Percentiles rank a stretch among this genome's conserved stretches.
Evolutionary conservation across 2,888 invertebrate species (phyloP).

Genomic region (Synergus gifuensis): DNA sequence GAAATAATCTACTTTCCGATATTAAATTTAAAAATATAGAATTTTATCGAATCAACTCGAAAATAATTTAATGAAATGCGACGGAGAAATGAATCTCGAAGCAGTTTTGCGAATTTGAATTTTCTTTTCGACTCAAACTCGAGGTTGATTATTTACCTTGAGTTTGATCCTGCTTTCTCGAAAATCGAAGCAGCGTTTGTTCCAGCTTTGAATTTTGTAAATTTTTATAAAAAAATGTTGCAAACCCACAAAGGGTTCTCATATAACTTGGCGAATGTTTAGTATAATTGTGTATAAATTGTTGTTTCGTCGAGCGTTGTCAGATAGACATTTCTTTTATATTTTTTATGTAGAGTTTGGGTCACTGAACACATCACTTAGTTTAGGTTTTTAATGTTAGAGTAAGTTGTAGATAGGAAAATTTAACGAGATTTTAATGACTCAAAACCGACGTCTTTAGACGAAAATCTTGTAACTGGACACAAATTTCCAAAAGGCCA

Average conservation of each 20-base stretch:
- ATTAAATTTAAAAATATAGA: slow-evolving; percentile 2
- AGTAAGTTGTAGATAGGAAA: slow-evolving; percentile 17
- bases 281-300: slow-evolving; percentile 26
- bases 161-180: slow-evolving; percentile 8
- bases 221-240: slow-evolving; percentile 14
- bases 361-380: slow-evolving; percentile 27
- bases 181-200: slow-evolving; percentile 5
- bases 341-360: slow-evolving; percentile 36
- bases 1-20: slow-evolving; percentile 15
- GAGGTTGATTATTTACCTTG: slow-evolving; percentile 31
- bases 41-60: slow-evolving; percentile 15
- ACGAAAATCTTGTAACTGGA: not conserved
- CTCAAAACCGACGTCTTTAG: not conserved
- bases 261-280: slow-evolving; percentile 15
- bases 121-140: slow-evolving; percentile 35
- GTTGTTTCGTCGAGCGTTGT: slow-evolving; percentile 22
- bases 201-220: slow-evolving; percentile 31
- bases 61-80: not conserved
- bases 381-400: slow-evolving; percentile 38
- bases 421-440: slow-evolving; percentile 15
- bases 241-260: not conserved
- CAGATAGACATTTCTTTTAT: slow-evolving; percentile 12
- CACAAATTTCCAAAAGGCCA: slow-evolving; percentile 3
- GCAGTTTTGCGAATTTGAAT: slow-evolving; percentile 1
- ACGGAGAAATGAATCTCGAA: slow-evolving; percentile 26